A percentile compares a stretch with the other conserved stretches of the same genome.
Evolutionary conservation across 2,888 invertebrate species (phyloP).

Genomic region (Oxycera nigricornis): DNA sequence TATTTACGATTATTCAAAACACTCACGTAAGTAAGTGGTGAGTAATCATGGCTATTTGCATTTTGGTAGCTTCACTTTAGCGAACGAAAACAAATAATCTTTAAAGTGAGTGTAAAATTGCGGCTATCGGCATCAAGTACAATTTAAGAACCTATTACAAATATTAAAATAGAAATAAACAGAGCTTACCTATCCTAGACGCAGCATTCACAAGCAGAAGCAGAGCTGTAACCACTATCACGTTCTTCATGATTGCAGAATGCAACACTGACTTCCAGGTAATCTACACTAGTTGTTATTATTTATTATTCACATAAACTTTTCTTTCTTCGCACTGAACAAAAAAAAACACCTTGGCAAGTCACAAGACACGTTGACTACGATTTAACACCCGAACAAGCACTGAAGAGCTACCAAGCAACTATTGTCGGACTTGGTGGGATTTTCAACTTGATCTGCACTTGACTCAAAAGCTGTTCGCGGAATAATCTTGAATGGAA

Average conservation of each 20-base stretch:
- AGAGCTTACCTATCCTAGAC: neutral
- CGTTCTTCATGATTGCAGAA: neutral
- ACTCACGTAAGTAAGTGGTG: too few relatives aligned
- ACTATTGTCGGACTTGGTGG: neutral
- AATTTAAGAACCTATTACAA: too few relatives aligned
- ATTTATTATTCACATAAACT: neutral
- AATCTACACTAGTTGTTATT: neutral
- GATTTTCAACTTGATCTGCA: neutral
- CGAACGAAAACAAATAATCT: too few relatives aligned
- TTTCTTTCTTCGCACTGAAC: neutral
- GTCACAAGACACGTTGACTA: slow-evolving; percentile 18
- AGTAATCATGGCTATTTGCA: too few relatives aligned
- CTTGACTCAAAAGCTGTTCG: neutral
- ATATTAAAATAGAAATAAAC: neutral
- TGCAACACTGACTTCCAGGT: neutral
- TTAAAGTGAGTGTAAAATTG: too few relatives aligned
- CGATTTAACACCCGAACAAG: neutral
- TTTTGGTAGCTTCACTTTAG: too few relatives aligned
- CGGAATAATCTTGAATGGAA: neutral
- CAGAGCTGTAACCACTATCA: neutral
- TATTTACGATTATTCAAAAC: too few relatives aligned
- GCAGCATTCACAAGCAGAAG: neutral
- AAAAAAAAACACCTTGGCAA: neutral
- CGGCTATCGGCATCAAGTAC: too few relatives aligned
- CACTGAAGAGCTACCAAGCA: neutral